A percentile compares a stretch with the other conserved stretches of the same genome.
These are phyloP conservation scores for Aspidiotus rigidus DNA, from an alignment of 2,888 invertebrate genomes.

Conservation along the genomic window DNA sequence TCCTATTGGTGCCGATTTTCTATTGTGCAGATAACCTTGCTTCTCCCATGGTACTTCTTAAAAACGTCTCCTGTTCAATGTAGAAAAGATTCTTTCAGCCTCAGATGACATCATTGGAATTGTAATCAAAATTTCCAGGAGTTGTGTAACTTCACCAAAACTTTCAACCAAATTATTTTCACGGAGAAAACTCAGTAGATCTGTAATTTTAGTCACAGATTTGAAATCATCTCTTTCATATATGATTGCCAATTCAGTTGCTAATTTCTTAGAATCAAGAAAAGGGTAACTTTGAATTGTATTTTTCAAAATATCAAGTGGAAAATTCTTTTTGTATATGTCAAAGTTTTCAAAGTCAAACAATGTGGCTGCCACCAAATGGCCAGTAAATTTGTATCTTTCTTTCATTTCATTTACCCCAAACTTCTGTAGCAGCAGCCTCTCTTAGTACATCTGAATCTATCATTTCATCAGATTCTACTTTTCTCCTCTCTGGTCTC, in stretches of 20 bases:
- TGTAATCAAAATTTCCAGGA: slow-evolving; percentile 25
- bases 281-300: slow-evolving; percentile 23
- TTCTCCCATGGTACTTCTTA: slow-evolving; percentile 6
- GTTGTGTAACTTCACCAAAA: slow-evolving; percentile 22
- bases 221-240: slow-evolving; percentile 26
- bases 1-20: neutral
- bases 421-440: slow-evolving; percentile 21
- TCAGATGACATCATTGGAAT: slow-evolving; percentile 28
- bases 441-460: slow-evolving; percentile 11
- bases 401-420: slow-evolving; percentile 9
- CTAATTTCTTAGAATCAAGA: slow-evolving; percentile 18
- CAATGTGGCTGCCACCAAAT: slow-evolving; percentile 22
- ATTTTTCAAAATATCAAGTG: slow-evolving; percentile 17
- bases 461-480: neutral
- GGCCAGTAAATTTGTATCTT: slow-evolving; percentile 22
- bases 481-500: neutral
- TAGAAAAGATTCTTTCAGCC: slow-evolving; percentile 10
- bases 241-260: slow-evolving; percentile 26
- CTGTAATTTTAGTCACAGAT: slow-evolving; percentile 9
- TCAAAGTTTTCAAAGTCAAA: slow-evolving; percentile 21
- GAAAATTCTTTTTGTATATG: slow-evolving; percentile 18
- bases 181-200: slow-evolving; percentile 18
- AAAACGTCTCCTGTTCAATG: neutral
- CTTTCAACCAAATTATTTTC: slow-evolving; percentile 26
- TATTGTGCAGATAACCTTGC: too few species aligned